Percentiles rank a stretch among this genome's conserved stretches.
Conservation (phyloP, 2,888 invertebrate genomes). For the Trachelus troglodyta region DNA sequence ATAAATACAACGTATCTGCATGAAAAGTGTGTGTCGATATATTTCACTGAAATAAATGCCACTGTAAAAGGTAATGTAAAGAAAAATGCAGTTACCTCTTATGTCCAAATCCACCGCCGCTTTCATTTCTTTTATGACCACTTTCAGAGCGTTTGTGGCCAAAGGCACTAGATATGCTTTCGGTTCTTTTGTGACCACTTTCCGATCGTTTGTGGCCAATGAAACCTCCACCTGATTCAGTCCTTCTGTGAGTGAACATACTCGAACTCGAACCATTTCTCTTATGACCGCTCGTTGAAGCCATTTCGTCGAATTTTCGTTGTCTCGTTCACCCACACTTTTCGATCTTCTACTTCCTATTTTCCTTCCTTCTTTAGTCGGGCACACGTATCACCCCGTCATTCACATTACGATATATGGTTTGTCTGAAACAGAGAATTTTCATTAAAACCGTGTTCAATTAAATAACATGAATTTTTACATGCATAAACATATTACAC, state of each 20-base stretch:
- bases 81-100: constrained; percentile 44
- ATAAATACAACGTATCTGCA: too few species aligned
- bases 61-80: not conserved
- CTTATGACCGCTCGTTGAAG: constrained; percentile 59
- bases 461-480: not conserved
- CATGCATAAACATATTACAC: not conserved
- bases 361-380: not conserved
- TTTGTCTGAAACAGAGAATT: not conserved
- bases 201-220: constrained; percentile 59
- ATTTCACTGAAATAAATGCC: too few species aligned
- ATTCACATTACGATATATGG: not conserved
- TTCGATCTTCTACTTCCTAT: not conserved
- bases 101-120: constrained; percentile 56
- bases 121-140: constrained; percentile 58
- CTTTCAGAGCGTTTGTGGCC: constrained; percentile 60
- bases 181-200: constrained; percentile 60
- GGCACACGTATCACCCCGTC: not conserved
- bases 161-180: constrained; percentile 63
- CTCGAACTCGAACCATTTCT: constrained; percentile 60
- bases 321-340: not conserved
- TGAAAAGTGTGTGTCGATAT: too few species aligned
- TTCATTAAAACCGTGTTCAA: not conserved
- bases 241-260: constrained; percentile 58
- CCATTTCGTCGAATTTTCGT: constrained; percentile 29
- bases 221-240: constrained; percentile 57